Conservation (phyloP, 2,888 invertebrate species). For the Neocrepidodera transversa region DNA sequence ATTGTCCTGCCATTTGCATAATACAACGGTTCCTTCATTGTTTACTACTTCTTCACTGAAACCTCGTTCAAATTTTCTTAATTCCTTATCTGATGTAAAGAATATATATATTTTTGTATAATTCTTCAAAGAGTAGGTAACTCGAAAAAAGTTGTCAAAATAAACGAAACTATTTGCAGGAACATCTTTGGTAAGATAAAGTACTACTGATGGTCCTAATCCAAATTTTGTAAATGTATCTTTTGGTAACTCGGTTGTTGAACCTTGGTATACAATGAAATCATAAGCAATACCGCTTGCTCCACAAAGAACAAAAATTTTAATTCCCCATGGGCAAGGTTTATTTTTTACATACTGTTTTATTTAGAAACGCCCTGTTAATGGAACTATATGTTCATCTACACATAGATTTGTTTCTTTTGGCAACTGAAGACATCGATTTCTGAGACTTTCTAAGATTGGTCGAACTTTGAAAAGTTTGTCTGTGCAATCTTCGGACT, state of each 20-base stretch:
- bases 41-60: conserved; percentile 3
- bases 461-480: neutral
- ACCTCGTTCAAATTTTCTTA: neutral
- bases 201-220: neutral
- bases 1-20: neutral
- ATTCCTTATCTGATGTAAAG: neutral
- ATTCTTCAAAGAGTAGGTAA: neutral
- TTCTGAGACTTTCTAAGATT: neutral
- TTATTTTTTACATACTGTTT: neutral
- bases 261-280: conserved; percentile 13
- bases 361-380: neutral
- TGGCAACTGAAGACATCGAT: conserved; percentile 1
- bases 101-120: neutral
- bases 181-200: neutral
- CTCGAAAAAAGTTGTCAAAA: neutral
- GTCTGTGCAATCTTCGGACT: neutral
- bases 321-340: neutral
- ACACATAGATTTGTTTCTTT: neutral
- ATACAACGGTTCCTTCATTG: neutral
- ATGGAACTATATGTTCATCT: neutral
- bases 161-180: neutral
- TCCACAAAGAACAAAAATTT: conserved; percentile 8
- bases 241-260: conserved; percentile 1
- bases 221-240: neutral
- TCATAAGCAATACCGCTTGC: conserved; percentile 1